Evolutionary conservation across 1,140 invertebrate species (phyloP), one percentile per base, ranked within the genome.

Genomic region (Eulimnadia texana): DNA sequence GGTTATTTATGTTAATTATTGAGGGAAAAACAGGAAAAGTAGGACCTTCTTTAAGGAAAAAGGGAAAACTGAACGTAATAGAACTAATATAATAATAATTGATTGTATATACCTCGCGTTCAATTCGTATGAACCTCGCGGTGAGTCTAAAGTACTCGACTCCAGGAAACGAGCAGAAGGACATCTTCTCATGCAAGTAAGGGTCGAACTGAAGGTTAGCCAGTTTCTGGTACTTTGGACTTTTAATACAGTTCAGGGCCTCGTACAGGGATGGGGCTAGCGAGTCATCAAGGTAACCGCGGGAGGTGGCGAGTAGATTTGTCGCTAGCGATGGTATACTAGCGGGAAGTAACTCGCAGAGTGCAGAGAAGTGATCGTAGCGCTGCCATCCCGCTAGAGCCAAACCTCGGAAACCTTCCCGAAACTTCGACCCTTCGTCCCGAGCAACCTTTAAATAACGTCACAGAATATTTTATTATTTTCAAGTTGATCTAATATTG

Each of bases 331-430:
- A 85, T 6, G 94, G 93, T 58, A 98, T 73, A 2, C 84, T 81
- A 0, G 81, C 79, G 1, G 88, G 87, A 19, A 99, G 72, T 3
- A 96, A 73, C 74, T 99, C 95, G 72, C 91, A 95, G 16, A 97
- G 77, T 0, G 89, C 82, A 2, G 90, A 89, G 76, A 92, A 90
- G 71, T 98, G 94, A 72, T 94, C 91, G 69, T 91, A 95, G 66
- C 84, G 73, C 65, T 85, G 83, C 84, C 85, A 88, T 0, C 84
- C 83, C 24, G 83, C 85, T 16, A 86, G 68, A 0, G 75, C 79
- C 11, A 74, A 50, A 6, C 83, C 83, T 59, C 77, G 72, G 61
- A 84, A 76, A 19, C 75, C 76, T 16, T 75, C 74, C 28, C 77
- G 73, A 66, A 83, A 82, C 50, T 76, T 77, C 3, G 76, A 71